Base-by-base conservation (phyloP, 2,797 vertebrate genomes). In the Tragopan temminckii region DNA sequence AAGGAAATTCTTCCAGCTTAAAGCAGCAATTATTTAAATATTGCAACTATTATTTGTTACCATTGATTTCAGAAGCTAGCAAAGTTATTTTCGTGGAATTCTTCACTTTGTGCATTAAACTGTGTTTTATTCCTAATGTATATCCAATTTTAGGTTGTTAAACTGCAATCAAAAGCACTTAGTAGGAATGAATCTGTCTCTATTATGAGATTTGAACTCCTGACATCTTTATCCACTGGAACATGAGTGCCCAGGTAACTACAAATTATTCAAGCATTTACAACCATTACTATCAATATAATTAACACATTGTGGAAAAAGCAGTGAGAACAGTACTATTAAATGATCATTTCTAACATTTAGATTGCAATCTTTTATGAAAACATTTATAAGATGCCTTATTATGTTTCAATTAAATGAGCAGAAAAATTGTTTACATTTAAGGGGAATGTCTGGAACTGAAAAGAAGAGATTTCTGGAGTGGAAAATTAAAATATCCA, bases 181-280 rank as follows among this genome's bases (percentile, higher is more conserved):
- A 90, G 20, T 24, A 61, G 0, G 1, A 91, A 92, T 83, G 87
- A 50, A 80, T 67, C 42, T 69, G 40, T 80, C 18, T 55, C 43
- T 83, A 38, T 53, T 87, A 72, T 76, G 75, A 93, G 74, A 88
- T 91, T 74, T 94, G 85, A 93, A 90, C 57, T 91, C n/a, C 46
- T 82, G 85, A 68, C 82, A 53, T 69, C 84, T 93, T 95, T 57
- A 86, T 79, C 64, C 59, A 15, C 62, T 92, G 80, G 61, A 96
- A 88, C 43, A 33, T 70, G 48, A 93, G 80, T 85, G 58, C 46
- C 40, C 80, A 96, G 95, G 95, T 97, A 96, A 93, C 92, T 84
- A 82, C 85, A 77, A 94, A 91, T 94, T 94, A 93, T 82, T 94
- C 77, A 93, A 88, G 88, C 91, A 91, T 91, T 95, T 94, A 66